Evolutionary conservation across 30 jellyfish, hydroid and myxozoan species (phyloP).

Genomic region (Hydractinia symbiolongicarpus): DNA sequence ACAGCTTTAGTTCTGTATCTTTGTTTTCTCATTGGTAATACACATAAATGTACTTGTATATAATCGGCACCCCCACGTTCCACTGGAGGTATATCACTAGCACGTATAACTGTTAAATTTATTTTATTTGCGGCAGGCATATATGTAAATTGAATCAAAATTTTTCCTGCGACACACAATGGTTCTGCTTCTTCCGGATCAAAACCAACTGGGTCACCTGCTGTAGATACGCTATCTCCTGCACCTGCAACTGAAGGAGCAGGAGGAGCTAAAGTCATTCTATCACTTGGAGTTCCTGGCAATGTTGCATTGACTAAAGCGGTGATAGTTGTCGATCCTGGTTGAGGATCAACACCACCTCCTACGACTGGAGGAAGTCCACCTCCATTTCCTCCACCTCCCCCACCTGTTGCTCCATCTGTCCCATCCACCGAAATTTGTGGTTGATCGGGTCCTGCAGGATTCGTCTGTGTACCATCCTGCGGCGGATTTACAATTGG

Average conservation of each 20-base stretch:
- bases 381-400: constrained; percentile 17
- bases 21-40: constrained; percentile 61
- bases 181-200: constrained; percentile 53
- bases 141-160: constrained; percentile 60
- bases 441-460: neutral
- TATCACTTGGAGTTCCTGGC: neutral
- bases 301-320: neutral
- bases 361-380: neutral
- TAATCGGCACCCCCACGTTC: constrained; percentile 79
- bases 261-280: constrained; percentile 6
- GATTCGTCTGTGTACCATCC: neutral
- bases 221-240: neutral
- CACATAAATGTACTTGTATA: constrained; percentile 62
- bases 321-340: neutral
- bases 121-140: constrained; percentile 74
- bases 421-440: neutral
- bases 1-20: constrained; percentile 49
- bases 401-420: neutral
- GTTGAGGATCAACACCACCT: constrained; percentile 3
- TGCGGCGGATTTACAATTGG: neutral
- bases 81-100: constrained; percentile 64
- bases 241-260: neutral
- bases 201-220: too few species aligned
- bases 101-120: constrained; percentile 65
- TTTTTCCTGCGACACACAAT: constrained; percentile 52